phyloP scores from a whole-genome alignment of 2,888 invertebrate genomes.

The Caenorhabditis wallacei region DNA sequence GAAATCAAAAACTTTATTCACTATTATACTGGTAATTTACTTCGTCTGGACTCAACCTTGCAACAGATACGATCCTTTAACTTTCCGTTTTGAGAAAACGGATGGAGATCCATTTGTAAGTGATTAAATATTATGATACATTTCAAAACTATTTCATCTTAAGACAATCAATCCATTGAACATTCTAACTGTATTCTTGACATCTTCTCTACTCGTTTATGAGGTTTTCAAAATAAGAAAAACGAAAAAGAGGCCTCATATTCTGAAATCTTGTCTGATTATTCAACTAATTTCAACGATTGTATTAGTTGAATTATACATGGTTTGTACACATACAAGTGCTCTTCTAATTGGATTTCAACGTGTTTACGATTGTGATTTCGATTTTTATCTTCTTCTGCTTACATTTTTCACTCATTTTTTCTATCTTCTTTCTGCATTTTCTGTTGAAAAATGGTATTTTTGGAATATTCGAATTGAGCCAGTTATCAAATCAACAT shows the following conservation, averaged over 20 bases:
- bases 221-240: slow-evolving; percentile 1
- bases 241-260: background rate
- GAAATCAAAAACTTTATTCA: background rate
- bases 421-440: background rate
- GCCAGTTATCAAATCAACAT: slow-evolving; percentile 2
- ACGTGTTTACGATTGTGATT: background rate
- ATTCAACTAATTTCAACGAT: slow-evolving; percentile 20
- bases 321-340: slow-evolving; percentile 5
- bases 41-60: slow-evolving; percentile 31
- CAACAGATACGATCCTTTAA: slow-evolving; percentile 3
- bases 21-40: background rate
- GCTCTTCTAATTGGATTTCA: background rate
- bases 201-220: slow-evolving; percentile 10
- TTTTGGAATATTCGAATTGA: background rate
- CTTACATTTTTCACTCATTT: background rate
- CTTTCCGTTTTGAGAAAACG: background rate
- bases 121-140: background rate
- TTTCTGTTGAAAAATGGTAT: slow-evolving; percentile 29
- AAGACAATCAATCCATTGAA: slow-evolving; percentile 11
- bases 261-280: slow-evolving; percentile 15
- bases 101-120: slow-evolving; percentile 15
- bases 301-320: background rate
- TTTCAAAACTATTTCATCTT: background rate
- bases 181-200: background rate
- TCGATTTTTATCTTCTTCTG: background rate